Evolutionary conservation across 1,140 invertebrate species (phyloP), one percentile per base, ranked within the genome.

Genomic region (Drosophila simulans): DNA sequence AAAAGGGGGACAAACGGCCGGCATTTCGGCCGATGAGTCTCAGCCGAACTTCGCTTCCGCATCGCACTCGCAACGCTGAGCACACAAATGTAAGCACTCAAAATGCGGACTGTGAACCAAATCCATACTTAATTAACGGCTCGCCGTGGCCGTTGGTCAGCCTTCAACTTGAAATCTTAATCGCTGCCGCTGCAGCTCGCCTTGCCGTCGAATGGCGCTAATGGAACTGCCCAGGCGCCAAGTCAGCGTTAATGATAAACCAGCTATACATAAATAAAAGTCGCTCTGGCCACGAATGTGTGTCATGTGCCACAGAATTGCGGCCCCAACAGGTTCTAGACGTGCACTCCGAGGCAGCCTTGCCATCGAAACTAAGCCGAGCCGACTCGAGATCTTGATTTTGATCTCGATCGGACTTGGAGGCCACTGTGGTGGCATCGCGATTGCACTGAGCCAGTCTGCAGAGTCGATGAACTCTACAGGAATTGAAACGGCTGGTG

Each of bases 51-150:
- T 68, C 46, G 80, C 80, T 86, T 86, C 83, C 83, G 83, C 79
- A 80, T 86, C 75, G 48, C 52, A 34, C 5, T 55, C 25, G n/a
- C 25, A 35, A 17, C 22, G 40, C 17, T 13, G 17, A 15, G 8
- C 2, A 8, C n/a, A 37, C 52, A 27, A 80, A 66, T 60, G 56
- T 51, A 56, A 35, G 49, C 66, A 53, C 57, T 82, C 49, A 82
- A 82, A 88, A 86, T 86, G 78, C 82, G 79, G 59, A 86, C 70
- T 83, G 51, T 89, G 79, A 88, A 52, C 83, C 34, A 86, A 89
- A 86, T 86, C 62, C 83, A 86, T 86, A 65, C 40, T 62, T 89
- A 83, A 89, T 83, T 69, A 76, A 46, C 55, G 22, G 17, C 56
- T n/a, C 56, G 31, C 39, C 57, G 48, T 31, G 58, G 57, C 82